These are phyloP conservation scores for Sinocyclocheilus rhinocerous DNA, from an alignment of 2,113 vertebrate species.

Conservation along the genomic window DNA sequence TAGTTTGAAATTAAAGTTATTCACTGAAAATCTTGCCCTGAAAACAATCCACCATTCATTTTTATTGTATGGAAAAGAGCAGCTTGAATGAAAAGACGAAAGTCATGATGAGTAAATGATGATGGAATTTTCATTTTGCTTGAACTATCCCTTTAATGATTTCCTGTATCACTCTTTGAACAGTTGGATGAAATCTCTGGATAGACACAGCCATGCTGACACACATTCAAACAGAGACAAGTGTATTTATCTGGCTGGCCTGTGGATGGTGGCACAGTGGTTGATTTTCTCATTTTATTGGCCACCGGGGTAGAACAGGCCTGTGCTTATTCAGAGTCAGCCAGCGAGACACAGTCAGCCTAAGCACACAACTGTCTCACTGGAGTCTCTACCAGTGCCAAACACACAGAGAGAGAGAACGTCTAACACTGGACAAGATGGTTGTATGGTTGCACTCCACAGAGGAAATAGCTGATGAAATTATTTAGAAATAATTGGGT, in stretches of 20 bases:
- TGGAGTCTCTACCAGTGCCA: conserved; percentile 70
- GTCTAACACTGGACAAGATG: not conserved
- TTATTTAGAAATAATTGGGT: not conserved
- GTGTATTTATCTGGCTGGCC: conserved; percentile 61
- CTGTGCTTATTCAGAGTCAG: conserved; percentile 82
- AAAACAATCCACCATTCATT: not conserved
- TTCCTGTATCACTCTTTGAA: conserved; percentile 13
- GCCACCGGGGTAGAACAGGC: conserved; percentile 84
- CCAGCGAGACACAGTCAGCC: conserved; percentile 74
- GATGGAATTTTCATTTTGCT: not conserved
- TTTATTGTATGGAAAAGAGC: not conserved
- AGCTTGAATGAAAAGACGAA: not conserved
- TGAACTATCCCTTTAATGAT: not conserved
- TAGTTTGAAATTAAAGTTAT: not conserved
- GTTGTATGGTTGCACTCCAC: not conserved
- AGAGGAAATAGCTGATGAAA: not conserved
- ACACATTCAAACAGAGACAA: conserved; percentile 48
- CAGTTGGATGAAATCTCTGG: conserved; percentile 31
- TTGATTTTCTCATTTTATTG: conserved; percentile 87
- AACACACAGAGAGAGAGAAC: not conserved
- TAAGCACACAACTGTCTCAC: conserved; percentile 61
- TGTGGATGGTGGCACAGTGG: conserved; percentile 71
- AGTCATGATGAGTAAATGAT: not conserved
- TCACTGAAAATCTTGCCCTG: not conserved
- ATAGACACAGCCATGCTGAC: not conserved